These are phyloP conservation scores for Drosophila pseudotakahashii DNA, from an alignment of 2,888 invertebrate species.

Conservation along the genomic window DNA sequence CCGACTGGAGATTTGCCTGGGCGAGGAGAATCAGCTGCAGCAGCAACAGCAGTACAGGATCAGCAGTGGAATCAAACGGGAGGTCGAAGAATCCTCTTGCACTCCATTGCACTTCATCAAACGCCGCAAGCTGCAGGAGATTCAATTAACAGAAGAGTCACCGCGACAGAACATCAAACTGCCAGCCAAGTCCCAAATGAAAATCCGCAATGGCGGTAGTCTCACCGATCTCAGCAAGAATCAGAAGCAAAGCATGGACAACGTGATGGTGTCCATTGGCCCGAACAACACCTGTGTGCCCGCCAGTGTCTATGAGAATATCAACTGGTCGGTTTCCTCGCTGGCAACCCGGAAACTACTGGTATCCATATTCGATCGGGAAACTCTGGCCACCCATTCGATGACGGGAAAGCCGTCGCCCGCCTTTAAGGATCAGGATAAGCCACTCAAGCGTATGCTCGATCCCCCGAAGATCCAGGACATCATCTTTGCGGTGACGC, in stretches of 20 bases:
- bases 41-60: conserved; percentile 21
- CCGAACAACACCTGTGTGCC: conserved; percentile 83
- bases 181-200: conserved; percentile 9
- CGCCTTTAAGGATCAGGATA: conserved; percentile 82
- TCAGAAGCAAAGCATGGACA: conserved; percentile 31
- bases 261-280: conserved; percentile 82
- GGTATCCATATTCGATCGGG: conserved; percentile 86
- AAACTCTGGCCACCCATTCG: conserved; percentile 87
- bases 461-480: conserved; percentile 86
- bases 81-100: conserved; percentile 13
- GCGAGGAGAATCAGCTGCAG: conserved; percentile 50
- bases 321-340: conserved; percentile 86
- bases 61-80: conserved; percentile 32
- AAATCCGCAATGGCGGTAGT: conserved; percentile 16
- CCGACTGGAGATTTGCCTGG: conserved; percentile 77
- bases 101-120: conserved; percentile 53
- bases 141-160: conserved; percentile 5
- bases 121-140: conserved; percentile 59
- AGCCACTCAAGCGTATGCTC: conserved; percentile 83
- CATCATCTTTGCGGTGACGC: conserved; percentile 86
- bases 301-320: conserved; percentile 84
- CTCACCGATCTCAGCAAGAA: conserved; percentile 38
- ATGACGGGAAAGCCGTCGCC: conserved; percentile 87
- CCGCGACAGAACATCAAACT: conserved; percentile 13
- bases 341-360: conserved; percentile 86